Evolutionary conservation across 2,113 vertebrate genomes (phyloP).

Genomic region (Syrrhaptes paradoxus): DNA sequence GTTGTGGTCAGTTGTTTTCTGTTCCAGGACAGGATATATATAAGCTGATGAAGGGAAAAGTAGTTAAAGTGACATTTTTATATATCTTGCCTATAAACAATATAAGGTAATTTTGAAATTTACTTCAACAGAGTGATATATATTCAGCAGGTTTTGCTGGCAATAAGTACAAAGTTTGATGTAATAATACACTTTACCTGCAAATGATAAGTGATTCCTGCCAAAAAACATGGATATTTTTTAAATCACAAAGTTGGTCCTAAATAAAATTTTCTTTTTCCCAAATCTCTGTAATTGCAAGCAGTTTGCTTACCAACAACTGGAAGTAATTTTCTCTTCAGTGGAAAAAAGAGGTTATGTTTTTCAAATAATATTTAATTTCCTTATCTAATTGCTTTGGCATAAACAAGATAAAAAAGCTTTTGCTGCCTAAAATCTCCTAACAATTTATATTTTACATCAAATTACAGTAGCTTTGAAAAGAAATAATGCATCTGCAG

Average conservation of each 20-base stretch:
- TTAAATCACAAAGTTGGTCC: neutral
- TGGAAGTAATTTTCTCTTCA: neutral
- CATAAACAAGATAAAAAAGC: slow-evolving; percentile 64
- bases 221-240: neutral
- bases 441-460: slow-evolving; percentile 61
- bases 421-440: slow-evolving; percentile 58
- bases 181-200: neutral
- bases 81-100: neutral
- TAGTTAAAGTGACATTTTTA: neutral
- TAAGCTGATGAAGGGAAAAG: neutral
- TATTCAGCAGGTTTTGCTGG: neutral
- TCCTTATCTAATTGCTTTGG: slow-evolving; percentile 58
- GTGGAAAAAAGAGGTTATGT: slow-evolving; percentile 25
- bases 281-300: neutral
- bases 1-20: neutral
- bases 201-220: neutral
- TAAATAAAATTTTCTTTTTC: neutral
- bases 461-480: slow-evolving; percentile 62
- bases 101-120: neutral
- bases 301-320: neutral
- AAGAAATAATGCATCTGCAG: slow-evolving; percentile 70
- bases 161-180: neutral
- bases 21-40: neutral
- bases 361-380: slow-evolving; percentile 63
- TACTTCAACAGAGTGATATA: neutral